A percentile compares a stretch with the other conserved stretches of the same genome.
Evolutionary conservation across 2,113 vertebrate species (phyloP).

Genomic region (Synodontis membranacea): DNA sequence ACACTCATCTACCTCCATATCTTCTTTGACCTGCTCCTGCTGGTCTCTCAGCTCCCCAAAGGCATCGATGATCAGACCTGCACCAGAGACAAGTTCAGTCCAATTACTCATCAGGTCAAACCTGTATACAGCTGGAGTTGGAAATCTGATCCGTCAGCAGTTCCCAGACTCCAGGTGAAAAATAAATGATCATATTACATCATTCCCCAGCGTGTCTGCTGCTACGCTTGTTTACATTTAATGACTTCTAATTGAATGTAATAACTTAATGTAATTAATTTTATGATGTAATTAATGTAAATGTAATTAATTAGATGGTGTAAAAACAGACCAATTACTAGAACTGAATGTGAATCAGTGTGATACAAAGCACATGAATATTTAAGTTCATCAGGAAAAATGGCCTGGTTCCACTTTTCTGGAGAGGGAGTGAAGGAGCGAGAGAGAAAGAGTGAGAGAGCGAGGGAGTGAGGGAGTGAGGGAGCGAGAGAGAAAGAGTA

Average conservation of each 20-base stretch:
- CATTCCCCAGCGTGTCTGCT: neutral
- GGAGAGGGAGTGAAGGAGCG: neutral
- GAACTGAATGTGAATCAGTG: too few species aligned
- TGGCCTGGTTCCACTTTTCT: too few species aligned
- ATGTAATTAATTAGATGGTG: too few species aligned
- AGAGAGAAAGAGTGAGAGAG: too few species aligned
- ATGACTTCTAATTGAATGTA: too few species aligned
- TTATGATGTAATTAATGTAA: too few species aligned
- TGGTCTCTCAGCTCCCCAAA: constrained; percentile 56
- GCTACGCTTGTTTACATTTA: too few species aligned
- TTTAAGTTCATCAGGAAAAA: neutral
- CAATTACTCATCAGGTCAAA: neutral
- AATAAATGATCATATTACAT: neutral
- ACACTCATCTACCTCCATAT: constrained; percentile 47
- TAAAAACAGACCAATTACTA: too few species aligned
- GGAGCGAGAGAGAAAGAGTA: too few species aligned
- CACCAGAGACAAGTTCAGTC: neutral
- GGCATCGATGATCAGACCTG: constrained; percentile 54
- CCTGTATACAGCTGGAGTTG: neutral
- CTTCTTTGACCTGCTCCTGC: constrained; percentile 55
- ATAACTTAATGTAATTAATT: too few species aligned
- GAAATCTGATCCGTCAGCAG: neutral
- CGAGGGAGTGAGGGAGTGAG: too few species aligned
- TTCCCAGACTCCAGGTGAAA: neutral
- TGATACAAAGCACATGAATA: too few species aligned